Base-by-base conservation (phyloP, 2,797 vertebrate species). In the Propithecus deckenii region DNA sequence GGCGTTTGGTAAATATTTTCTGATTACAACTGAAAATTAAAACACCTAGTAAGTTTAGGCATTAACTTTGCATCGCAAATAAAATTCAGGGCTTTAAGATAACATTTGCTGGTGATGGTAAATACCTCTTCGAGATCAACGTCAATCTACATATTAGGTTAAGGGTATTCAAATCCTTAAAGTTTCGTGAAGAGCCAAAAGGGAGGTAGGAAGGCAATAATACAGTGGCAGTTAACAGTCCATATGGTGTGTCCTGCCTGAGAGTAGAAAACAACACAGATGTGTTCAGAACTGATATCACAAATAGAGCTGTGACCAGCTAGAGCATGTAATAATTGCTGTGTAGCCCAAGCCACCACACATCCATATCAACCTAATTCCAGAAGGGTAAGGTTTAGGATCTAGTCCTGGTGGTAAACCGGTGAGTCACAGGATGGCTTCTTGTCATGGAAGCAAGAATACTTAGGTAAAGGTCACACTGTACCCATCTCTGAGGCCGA, bases 391-490 rank as follows among this genome's bases (percentile, higher is more conserved):
- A n/a, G 20, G 35, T 10, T 67, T 80, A 74, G 18, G 81, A 95
- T 86, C 65, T n/a, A 91, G 79, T 85, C 20, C 67, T 95, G 50
- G 67, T 0, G 5, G 59, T 65, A 61, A 59, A 89, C 9, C 93
- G 84, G 65, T 89, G 69, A 89, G 28, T 76, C 92, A 97, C 30
- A 76, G 30, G 81, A 89, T 72, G 59, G 55, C 83, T 81, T 81
- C 52, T 52, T 91, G 89, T 94, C 91, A 90, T 67, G 67, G 84
- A 94, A 90, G 80, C 80, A 94, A 43, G 22, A 90, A 95, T 52
- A 69, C n/a, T 86, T 93, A 89, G 75, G 63, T 65, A 93, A 96
- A 92, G 72, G 87, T 88, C 92, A 91, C 63, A 41, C 2, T 78
- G 69, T 79, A 84, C 78, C 91, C 91, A 93, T 88, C 55, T 65